These are phyloP conservation scores for Micromys minutus DNA, from an alignment of 2,113 vertebrate species.

Conservation along the genomic window DNA sequence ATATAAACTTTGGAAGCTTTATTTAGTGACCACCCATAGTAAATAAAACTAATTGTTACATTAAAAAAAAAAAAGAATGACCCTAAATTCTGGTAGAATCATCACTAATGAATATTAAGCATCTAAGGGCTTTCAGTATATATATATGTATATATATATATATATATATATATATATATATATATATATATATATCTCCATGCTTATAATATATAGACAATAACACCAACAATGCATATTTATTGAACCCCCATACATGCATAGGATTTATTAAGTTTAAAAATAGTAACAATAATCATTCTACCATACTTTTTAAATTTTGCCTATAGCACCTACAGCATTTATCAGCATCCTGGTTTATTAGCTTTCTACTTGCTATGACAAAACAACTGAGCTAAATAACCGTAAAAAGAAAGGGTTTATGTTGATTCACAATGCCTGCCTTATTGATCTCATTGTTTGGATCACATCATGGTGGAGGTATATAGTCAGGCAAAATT, in stretches of 20 bases:
- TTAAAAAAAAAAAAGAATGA: too few relatives aligned
- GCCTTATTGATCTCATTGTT: background rate
- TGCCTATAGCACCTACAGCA: too few relatives aligned
- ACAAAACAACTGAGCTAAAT: background rate
- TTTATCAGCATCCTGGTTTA: too few relatives aligned
- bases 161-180: background rate
- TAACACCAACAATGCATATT: background rate
- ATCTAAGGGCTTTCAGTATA: background rate
- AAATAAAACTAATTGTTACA: conserved; percentile 58
- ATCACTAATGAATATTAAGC: background rate
- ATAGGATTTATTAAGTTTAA: background rate
- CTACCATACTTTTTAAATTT: background rate
- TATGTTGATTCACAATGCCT: background rate
- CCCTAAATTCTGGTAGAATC: background rate
- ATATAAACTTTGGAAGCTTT: background rate
- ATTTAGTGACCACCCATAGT: background rate
- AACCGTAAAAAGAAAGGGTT: background rate
- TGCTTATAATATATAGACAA: background rate
- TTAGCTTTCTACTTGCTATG: background rate
- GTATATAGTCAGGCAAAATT: background rate
- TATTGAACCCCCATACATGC: background rate
- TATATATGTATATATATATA: background rate
- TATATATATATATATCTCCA: background rate
- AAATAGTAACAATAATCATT: background rate
- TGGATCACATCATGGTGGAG: background rate